Evolutionary conservation across 2,113 vertebrate species (phyloP).

Genomic region (Arizona elegans): DNA sequence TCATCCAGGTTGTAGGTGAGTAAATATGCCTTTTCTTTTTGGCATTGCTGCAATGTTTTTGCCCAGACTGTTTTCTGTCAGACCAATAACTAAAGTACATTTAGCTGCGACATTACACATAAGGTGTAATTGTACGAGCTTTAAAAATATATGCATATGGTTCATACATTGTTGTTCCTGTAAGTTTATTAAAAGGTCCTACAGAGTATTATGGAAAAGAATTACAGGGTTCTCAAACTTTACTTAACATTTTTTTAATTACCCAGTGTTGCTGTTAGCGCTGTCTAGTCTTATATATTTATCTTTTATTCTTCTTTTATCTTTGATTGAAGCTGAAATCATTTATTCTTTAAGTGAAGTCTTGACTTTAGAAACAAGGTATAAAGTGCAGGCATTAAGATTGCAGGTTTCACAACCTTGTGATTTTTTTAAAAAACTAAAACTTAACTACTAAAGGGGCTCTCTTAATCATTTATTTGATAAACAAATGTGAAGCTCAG

Average conservation of each 20-base stretch:
- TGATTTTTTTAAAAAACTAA: neutral
- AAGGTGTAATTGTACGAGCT: neutral
- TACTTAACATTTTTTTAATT: neutral
- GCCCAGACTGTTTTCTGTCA: neutral
- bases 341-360: conserved; percentile 1
- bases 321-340: conserved; percentile 32
- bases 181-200: conserved; percentile 19
- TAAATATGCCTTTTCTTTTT: conserved; percentile 6
- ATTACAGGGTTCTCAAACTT: neutral
- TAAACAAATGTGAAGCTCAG: neutral
- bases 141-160: conserved; percentile 12
- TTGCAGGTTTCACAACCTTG: neutral
- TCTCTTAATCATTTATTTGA: neutral
- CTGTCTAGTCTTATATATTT: neutral
- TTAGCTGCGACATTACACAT: conserved; percentile 5
- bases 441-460: neutral
- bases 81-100: neutral
- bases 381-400: neutral
- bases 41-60: neutral
- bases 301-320: neutral
- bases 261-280: neutral
- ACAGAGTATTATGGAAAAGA: neutral
- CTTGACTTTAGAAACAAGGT: conserved; percentile 24
- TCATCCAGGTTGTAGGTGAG: conserved; percentile 98
- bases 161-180: conserved; percentile 28